A percentile compares a stretch with the other conserved stretches of the same genome.
These are phyloP conservation scores for Urocyon cinereoargenteus DNA, from an alignment of 2,797 vertebrate genomes.

Conservation along the genomic window DNA sequence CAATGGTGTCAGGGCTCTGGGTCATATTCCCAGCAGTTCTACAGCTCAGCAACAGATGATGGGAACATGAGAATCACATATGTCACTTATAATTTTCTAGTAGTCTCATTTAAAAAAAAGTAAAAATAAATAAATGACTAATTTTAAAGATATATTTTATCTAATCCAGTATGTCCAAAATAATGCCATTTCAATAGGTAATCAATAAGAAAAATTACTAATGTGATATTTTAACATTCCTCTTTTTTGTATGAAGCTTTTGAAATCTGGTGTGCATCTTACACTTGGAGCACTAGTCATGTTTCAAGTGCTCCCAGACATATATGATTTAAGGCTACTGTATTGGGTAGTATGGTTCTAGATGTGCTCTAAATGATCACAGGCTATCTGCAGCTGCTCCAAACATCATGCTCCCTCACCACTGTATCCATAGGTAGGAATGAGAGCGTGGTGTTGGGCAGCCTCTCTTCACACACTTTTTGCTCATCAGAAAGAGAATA, in stretches of 20 bases:
- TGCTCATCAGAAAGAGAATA: not conserved
- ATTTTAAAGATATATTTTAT: not conserved
- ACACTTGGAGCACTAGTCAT: too few relatives aligned
- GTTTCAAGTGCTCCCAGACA: not conserved
- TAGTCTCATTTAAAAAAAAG: not conserved
- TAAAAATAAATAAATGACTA: not conserved
- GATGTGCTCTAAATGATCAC: rapidly evolving
- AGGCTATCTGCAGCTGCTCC: not conserved
- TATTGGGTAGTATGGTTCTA: not conserved
- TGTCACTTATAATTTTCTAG: not conserved
- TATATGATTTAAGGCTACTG: rapidly evolving
- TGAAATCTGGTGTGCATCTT: not conserved
- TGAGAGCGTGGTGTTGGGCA: not conserved
- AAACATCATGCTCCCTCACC: too few relatives aligned
- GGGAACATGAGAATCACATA: not conserved
- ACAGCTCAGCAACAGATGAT: not conserved
- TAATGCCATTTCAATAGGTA: not conserved
- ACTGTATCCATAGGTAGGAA: not conserved
- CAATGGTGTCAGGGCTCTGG: not conserved
- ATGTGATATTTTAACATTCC: not conserved
- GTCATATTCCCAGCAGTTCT: not conserved
- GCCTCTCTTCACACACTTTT: not conserved
- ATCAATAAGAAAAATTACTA: not conserved
- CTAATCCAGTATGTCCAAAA: not conserved
- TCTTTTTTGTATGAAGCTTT: not conserved